Conservation (phyloP, 2,797 vertebrate genomes). For the Eupleurogrammus muticus region DNA sequence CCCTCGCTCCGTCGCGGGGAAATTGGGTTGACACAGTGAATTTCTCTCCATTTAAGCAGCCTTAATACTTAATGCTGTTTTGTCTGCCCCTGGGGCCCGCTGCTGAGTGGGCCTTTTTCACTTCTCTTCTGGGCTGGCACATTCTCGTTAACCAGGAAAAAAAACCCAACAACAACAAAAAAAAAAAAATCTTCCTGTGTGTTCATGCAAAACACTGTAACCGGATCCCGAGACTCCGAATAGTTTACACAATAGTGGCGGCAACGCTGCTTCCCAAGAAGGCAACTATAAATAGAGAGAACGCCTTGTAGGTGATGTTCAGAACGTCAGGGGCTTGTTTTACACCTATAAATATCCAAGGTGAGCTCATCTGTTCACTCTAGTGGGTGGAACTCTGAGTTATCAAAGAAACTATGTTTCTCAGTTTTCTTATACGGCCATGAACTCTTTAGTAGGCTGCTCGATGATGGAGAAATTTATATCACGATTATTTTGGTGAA, state of each 20-base stretch:
- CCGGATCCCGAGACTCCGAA: constrained; percentile 40
- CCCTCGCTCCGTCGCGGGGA: constrained; percentile 46
- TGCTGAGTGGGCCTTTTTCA: constrained; percentile 56
- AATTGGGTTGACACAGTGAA: constrained; percentile 74
- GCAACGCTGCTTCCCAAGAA: constrained; percentile 17
- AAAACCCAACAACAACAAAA: too few relatives aligned
- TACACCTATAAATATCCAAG: constrained; percentile 40
- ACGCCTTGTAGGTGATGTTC: constrained; percentile 1
- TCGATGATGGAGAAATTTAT: too few relatives aligned
- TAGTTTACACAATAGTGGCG: constrained; percentile 30
- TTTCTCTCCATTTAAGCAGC: constrained; percentile 69
- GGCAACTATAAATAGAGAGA: constrained; percentile 27
- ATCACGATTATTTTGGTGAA: too few relatives aligned
- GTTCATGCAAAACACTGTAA: constrained; percentile 69
- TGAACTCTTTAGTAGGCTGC: too few relatives aligned
- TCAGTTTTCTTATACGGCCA: constrained; percentile 18
- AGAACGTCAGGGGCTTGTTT: constrained; percentile 11
- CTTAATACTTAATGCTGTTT: constrained; percentile 80
- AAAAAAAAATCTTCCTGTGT: constrained; percentile 59
- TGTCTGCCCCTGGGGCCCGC: constrained; percentile 61
- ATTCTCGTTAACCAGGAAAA: constrained; percentile 67
- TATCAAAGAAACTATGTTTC: constrained; percentile 32
- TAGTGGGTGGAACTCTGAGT: constrained; percentile 45
- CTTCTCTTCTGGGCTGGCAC: constrained; percentile 61
- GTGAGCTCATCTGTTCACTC: constrained; percentile 25